Evolutionary conservation across 2,888 invertebrate species (phyloP).

Genomic region (Epinotia bilunana): DNA sequence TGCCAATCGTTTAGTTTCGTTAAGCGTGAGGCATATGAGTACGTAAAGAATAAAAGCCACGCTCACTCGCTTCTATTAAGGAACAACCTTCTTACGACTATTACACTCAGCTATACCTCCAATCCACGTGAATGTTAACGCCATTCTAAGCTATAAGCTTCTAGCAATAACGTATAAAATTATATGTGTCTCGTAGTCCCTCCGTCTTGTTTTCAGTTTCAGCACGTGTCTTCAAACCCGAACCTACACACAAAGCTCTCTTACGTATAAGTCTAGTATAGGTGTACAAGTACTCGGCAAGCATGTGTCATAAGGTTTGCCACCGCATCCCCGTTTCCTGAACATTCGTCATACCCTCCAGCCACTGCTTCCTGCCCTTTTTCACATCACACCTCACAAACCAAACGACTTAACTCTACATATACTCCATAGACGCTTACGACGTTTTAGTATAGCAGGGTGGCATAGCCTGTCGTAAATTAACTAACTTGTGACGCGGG

Average conservation of each 20-base stretch:
- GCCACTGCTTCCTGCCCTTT: conserved; percentile 38
- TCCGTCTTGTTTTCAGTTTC: no score
- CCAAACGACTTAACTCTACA: not conserved
- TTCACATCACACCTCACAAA: not conserved
- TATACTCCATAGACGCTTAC: not conserved
- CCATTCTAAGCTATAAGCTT: no score
- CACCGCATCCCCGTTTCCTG: conserved; percentile 36
- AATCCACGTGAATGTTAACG: no score
- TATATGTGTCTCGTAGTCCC: no score
- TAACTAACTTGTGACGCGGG: conserved; percentile 33
- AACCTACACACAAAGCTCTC: not conserved
- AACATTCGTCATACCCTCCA: conserved; percentile 38
- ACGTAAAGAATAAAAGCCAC: no score
- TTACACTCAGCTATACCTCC: no score
- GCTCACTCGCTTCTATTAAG: no score
- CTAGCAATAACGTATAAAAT: no score
- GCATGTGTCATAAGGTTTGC: conserved; percentile 34
- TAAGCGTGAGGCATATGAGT: no score
- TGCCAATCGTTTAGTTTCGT: no score
- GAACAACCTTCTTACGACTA: no score
- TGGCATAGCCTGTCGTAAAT: conserved; percentile 10
- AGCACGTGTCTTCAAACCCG: not conserved
- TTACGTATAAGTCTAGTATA: not conserved
- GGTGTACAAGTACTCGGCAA: not conserved
- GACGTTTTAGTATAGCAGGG: not conserved